Conservation (phyloP, 2,888 invertebrate species). For the Napeogenes inachia region DNA sequence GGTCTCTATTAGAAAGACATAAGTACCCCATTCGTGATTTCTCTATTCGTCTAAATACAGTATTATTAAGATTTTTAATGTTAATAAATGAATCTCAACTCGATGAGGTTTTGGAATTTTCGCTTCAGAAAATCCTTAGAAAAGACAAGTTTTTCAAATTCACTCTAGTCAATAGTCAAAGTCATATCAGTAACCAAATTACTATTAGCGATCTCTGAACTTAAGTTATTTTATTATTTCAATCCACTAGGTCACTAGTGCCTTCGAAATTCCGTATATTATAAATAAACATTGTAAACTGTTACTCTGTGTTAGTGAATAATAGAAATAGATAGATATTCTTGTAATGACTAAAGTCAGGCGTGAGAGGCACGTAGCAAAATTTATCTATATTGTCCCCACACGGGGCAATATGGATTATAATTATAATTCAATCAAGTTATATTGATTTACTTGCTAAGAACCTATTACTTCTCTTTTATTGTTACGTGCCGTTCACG, state of each 20-base stretch:
- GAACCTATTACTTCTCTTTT: not conserved
- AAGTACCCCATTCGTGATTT: conserved; percentile 38
- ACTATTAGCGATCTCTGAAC: conserved; percentile 21
- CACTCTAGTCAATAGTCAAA: conserved; percentile 59
- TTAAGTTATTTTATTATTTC: conserved; percentile 19
- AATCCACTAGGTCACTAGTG: conserved; percentile 69
- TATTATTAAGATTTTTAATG: conserved; percentile 57
- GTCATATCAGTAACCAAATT: conserved; percentile 50
- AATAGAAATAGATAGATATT: conserved; percentile 44
- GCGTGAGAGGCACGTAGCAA: conserved; percentile 29
- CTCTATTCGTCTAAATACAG: conserved; percentile 47
- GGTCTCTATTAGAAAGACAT: conserved; percentile 24
- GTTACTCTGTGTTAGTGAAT: conserved; percentile 69
- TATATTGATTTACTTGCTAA: not conserved
- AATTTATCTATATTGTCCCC: not conserved
- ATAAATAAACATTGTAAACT: conserved; percentile 33
- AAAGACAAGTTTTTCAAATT: conserved; percentile 33
- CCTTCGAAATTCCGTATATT: conserved; percentile 47
- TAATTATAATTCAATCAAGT: not conserved
- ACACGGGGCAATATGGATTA: not conserved
- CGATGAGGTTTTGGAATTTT: conserved; percentile 35
- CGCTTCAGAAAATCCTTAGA: conserved; percentile 28
- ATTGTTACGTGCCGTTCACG: conserved; percentile 25
- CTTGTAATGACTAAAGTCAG: conserved; percentile 30
- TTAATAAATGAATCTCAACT: conserved; percentile 39